Conservation (phyloP, 2,888 invertebrate genomes). For the Agrotis segetum region DNA sequence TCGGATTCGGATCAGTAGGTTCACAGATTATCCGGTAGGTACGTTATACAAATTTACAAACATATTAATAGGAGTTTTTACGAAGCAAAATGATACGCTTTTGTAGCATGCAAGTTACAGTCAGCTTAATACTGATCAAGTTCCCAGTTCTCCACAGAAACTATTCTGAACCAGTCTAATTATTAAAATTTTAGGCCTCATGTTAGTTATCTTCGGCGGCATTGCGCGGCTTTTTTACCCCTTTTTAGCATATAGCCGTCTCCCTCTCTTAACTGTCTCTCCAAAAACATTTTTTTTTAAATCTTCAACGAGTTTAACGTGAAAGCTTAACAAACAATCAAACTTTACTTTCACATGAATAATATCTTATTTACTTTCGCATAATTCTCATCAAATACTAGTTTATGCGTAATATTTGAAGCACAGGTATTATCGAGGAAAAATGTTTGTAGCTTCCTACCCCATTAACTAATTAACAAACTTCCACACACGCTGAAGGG, state of each 20-base stretch:
- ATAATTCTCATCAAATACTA: too few relatives aligned
- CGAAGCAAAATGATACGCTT: conserved; percentile 5
- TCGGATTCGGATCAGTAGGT: background rate
- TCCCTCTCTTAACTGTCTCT: too few relatives aligned
- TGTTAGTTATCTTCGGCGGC: too few relatives aligned
- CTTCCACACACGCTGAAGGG: conserved; percentile 37
- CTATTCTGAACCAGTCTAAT: background rate
- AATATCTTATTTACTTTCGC: background rate
- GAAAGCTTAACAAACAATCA: too few relatives aligned
- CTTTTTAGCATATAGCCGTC: too few relatives aligned
- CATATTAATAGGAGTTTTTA: too few relatives aligned
- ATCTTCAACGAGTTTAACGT: too few relatives aligned
- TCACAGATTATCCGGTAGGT: background rate
- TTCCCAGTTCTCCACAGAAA: background rate
- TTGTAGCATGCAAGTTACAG: conserved; percentile 12
- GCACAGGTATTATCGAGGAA: conserved; percentile 18
- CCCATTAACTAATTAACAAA: conserved; percentile 59
- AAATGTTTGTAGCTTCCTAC: conserved; percentile 42
- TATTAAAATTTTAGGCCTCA: too few relatives aligned
- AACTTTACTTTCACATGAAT: too few relatives aligned
- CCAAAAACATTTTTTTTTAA: too few relatives aligned
- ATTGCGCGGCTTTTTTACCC: too few relatives aligned
- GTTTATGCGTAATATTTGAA: conserved; percentile 1
- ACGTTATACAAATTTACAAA: too few relatives aligned
- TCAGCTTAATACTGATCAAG: background rate